Conservation (phyloP, 2,113 vertebrate genomes). For the Megaptera novaeangliae region DNA sequence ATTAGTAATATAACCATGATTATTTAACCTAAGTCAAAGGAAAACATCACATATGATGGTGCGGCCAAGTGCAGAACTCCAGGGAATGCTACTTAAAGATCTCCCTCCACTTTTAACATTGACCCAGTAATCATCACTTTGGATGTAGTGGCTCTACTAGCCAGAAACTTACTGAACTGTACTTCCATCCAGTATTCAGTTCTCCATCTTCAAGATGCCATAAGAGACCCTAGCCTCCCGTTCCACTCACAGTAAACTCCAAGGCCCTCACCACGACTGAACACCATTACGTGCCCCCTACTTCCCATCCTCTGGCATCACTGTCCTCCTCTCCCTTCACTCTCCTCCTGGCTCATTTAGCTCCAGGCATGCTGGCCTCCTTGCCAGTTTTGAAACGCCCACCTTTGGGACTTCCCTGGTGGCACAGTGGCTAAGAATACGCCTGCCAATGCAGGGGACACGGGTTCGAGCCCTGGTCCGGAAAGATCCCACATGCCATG, state of each 20-base stretch:
- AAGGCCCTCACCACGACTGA: not conserved
- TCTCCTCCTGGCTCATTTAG: not conserved
- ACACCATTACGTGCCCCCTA: too few species aligned
- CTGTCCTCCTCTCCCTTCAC: not conserved
- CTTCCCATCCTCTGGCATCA: not conserved
- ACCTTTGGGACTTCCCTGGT: too few species aligned
- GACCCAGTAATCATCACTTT: not conserved
- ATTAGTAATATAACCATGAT: not conserved
- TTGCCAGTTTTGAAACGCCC: not conserved
- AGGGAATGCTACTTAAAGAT: not conserved
- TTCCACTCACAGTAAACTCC: not conserved
- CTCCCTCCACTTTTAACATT: not conserved
- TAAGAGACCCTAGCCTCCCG: not conserved
- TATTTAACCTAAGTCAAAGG: not conserved
- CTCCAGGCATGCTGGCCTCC: not conserved
- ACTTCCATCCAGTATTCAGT: not conserved
- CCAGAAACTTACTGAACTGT: not conserved
- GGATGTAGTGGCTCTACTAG: not conserved
- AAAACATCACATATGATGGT: not conserved
- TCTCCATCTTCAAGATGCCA: not conserved
- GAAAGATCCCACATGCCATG: too few species aligned
- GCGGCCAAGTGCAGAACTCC: not conserved
- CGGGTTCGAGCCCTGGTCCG: too few species aligned
- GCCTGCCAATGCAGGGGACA: too few species aligned
- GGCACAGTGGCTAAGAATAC: too few species aligned